Conservation (phyloP, 2,888 invertebrate genomes). For the Temnothorax unifasciatus region DNA sequence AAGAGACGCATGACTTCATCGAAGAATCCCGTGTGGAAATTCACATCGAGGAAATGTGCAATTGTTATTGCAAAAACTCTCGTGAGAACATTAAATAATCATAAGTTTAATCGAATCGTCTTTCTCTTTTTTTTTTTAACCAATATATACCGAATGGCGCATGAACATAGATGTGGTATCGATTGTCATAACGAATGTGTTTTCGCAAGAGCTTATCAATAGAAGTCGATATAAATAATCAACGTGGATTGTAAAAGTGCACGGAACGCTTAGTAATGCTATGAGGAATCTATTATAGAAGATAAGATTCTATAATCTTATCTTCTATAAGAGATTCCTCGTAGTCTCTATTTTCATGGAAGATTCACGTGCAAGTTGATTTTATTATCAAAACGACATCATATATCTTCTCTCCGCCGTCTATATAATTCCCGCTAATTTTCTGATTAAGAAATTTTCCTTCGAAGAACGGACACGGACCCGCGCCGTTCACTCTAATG, state of each 20-base stretch:
- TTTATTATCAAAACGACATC: constrained; percentile 9
- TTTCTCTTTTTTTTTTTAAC: not conserved
- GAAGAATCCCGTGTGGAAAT: not conserved
- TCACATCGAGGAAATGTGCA: not conserved
- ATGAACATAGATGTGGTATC: not conserved
- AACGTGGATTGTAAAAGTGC: not conserved
- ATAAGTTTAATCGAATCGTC: constrained; percentile 33
- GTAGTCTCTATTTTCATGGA: not conserved
- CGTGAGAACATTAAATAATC: constrained; percentile 20
- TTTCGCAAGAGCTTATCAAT: constrained; percentile 48
- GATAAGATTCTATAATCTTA: not conserved
- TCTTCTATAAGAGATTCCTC: not conserved
- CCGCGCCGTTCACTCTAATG: constrained; percentile 16
- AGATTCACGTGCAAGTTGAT: not conserved
- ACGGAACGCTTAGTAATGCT: not conserved
- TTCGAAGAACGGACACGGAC: constrained; percentile 2
- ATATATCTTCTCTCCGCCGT: not conserved
- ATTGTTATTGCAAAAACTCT: constrained; percentile 3
- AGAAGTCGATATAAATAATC: constrained; percentile 12
- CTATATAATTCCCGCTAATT: constrained; percentile 26
- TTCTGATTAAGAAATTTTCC: constrained; percentile 37
- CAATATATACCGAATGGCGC: not conserved
- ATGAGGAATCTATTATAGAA: too few species aligned
- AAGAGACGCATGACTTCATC: not conserved
- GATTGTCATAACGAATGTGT: not conserved